Percentiles rank a stretch among this genome's conserved stretches.
Conservation (phyloP, 1,140 invertebrate species). For the Acromyrmex heyeri region DNA sequence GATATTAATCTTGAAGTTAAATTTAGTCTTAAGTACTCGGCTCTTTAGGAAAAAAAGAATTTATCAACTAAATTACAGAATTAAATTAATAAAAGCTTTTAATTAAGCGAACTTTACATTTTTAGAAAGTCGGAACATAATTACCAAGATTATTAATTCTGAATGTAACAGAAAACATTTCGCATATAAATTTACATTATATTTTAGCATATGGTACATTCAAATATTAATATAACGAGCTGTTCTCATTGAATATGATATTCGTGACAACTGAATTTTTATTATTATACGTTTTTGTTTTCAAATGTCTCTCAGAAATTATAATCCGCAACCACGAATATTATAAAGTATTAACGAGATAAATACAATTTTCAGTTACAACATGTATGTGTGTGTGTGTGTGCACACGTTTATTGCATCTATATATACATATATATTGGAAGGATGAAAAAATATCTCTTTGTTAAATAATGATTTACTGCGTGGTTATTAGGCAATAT, state of each 20-base stretch:
- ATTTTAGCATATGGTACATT: background rate
- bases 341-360: background rate
- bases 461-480: constrained; percentile 13
- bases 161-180: constrained; percentile 3
- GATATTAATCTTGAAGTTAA: background rate
- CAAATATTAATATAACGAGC: background rate
- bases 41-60: background rate
- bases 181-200: constrained; percentile 23
- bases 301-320: background rate
- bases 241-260: background rate
- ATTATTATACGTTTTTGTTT: constrained; percentile 20
- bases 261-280: background rate
- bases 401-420: background rate
- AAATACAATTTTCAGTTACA: constrained; percentile 8
- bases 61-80: background rate
- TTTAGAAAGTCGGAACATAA: background rate
- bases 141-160: constrained; percentile 5
- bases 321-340: background rate
- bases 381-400: background rate
- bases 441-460: background rate
- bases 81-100: constrained; percentile 4
- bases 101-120: background rate
- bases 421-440: background rate
- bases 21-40: constrained; percentile 1
- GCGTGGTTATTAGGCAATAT: background rate